Evolutionary conservation across 2,888 invertebrate species (phyloP), one percentile per base, ranked within the genome.

Genomic region (Gryllus longicercus): DNA sequence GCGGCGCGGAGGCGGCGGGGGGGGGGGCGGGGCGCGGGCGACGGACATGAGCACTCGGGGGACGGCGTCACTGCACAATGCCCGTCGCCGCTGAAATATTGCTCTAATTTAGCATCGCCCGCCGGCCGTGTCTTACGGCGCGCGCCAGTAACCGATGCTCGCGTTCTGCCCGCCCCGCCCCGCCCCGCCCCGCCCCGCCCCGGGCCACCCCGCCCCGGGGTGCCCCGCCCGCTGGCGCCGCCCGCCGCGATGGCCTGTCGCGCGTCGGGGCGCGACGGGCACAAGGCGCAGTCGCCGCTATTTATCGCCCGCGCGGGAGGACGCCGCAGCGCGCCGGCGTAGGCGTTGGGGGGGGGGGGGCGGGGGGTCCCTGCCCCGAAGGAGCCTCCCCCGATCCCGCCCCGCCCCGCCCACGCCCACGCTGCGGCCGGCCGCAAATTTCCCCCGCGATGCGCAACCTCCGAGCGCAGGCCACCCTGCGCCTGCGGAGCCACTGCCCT

Each of bases 151-250:
- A 18, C 63, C 63, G 63, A 63, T 63, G 63, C 63, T 14, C 63
- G 8, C 38, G 38, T 38, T 38, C 4, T 38, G 38, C 38, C 38
- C 38, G 63, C 16, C n/a, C 63, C n/a, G 63, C 16, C 18, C n/a
- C n/a, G n/a, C 63, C n/a, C 63, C 63, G 63, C 63, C 63, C 63
- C 63, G 63, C 63, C n/a, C n/a, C n/a, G n/a, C n/a, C n/a, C n/a
- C n/a, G n/a, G n/a, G n/a, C n/a, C n/a, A n/a, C n/a, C n/a, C n/a
- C n/a, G n/a, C n/a, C n/a, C n/a, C n/a, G n/a, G n/a, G n/a, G n/a
- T n/a, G 11, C n/a, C 63, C 63, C 11, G 11, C n/a, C n/a, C 63
- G 63, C 63, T 14, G 3, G 14, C 10, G 5, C 63, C 63, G 63
- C 63, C 63, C 8, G 63, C n/a, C n/a, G 63, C n/a, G 63, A n/a